phyloP scores from a whole-genome alignment of 2,797 vertebrate genomes.

The Mycteria americana region DNA sequence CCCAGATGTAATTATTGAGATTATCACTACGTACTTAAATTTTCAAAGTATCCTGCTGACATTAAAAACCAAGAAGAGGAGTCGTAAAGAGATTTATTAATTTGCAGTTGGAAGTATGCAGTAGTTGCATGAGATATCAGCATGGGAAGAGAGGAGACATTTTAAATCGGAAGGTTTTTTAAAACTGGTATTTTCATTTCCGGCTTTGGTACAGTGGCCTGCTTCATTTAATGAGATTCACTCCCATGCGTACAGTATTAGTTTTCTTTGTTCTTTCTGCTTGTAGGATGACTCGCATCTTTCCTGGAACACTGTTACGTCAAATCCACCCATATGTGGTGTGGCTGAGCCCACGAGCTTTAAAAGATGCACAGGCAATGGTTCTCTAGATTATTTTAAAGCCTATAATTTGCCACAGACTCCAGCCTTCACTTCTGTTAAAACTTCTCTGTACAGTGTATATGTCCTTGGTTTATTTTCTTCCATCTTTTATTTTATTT shows the following conservation, averaged over 20 bases:
- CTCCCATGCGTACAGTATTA: not conserved
- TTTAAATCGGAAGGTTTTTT: not conserved
- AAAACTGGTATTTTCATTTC: not conserved
- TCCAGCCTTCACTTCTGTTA: not conserved
- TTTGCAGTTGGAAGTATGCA: not conserved
- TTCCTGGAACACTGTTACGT: not conserved
- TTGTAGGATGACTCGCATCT: not conserved
- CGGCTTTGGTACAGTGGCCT: not conserved
- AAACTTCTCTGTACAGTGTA: slow-evolving; percentile 49
- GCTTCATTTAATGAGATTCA: not conserved
- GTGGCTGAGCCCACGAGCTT: not conserved
- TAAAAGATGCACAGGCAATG: not conserved
- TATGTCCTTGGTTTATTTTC: slow-evolving; percentile 11
- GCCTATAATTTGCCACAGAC: not conserved
- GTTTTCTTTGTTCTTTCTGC: not conserved
- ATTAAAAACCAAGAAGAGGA: not conserved
- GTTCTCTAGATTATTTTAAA: not conserved
- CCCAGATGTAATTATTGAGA: not conserved
- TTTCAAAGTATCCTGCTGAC: not conserved
- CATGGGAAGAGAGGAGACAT: not conserved
- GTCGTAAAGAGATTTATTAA: not conserved
- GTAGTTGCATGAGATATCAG: not conserved
- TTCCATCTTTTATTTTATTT: slow-evolving; percentile 2
- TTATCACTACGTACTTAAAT: not conserved
- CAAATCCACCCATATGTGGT: not conserved